These are phyloP conservation scores for Subacronicta megacephala DNA, from an alignment of 2,888 invertebrate genomes.

Conservation along the genomic window DNA sequence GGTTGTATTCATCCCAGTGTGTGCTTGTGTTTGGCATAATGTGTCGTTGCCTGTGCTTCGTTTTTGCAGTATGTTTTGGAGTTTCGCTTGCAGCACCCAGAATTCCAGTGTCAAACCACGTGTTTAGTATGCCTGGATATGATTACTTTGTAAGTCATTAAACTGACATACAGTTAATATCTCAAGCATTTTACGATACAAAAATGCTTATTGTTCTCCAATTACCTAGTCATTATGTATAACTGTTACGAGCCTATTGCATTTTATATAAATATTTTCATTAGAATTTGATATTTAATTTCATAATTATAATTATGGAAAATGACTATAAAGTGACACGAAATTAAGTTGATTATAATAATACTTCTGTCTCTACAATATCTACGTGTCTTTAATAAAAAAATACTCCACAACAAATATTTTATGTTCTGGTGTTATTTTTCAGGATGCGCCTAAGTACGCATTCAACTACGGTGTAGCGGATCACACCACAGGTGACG, in stretches of 20 bases:
- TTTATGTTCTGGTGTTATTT: slow-evolving; percentile 12
- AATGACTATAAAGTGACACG: too few relatives aligned
- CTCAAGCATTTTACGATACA: too few relatives aligned
- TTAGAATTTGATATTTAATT: too few relatives aligned
- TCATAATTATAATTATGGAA: too few relatives aligned
- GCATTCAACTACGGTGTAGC: slow-evolving; percentile 91
- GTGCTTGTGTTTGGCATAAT: slow-evolving; percentile 60
- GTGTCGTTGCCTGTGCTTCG: slow-evolving; percentile 72
- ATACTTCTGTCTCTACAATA: too few relatives aligned
- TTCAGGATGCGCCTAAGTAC: slow-evolving; percentile 90
- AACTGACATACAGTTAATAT: too few relatives aligned
- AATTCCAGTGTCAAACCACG: slow-evolving; percentile 69
- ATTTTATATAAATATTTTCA: too few relatives aligned
- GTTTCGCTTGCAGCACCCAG: slow-evolving; percentile 71
- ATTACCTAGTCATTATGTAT: too few relatives aligned
- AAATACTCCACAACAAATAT: not conserved
- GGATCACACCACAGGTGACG: slow-evolving; percentile 89
- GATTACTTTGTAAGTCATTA: slow-evolving; percentile 92
- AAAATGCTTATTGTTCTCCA: too few relatives aligned
- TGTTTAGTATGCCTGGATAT: slow-evolving; percentile 79
- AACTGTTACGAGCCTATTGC: too few relatives aligned
- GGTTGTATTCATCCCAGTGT: slow-evolving; percentile 67
- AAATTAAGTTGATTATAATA: too few relatives aligned
- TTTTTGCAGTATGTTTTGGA: slow-evolving; percentile 68
- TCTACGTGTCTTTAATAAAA: too few relatives aligned